phyloP scores from a whole-genome alignment of 2,888 invertebrate species.

The Epistrophe grossulariae region DNA sequence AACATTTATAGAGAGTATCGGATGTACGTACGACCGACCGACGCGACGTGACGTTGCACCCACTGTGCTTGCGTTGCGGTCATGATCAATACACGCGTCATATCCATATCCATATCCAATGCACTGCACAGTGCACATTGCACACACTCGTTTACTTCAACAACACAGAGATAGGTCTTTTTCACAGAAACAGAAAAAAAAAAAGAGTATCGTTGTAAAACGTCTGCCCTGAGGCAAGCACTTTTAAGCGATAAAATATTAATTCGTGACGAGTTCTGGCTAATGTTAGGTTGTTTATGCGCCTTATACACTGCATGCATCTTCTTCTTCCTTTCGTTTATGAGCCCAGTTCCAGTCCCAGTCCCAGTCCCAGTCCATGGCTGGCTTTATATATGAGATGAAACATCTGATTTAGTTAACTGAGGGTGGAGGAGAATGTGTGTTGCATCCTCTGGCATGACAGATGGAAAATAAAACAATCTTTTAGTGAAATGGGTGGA shows the following conservation, averaged over 20 bases:
- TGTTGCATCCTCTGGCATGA: constrained; percentile 51
- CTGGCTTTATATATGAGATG: constrained; percentile 56
- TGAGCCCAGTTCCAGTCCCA: neutral
- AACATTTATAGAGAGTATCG: constrained; percentile 71
- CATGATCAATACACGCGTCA: constrained; percentile 73
- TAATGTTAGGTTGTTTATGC: constrained; percentile 70
- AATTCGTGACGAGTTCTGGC: constrained; percentile 76
- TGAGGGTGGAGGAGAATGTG: constrained; percentile 30
- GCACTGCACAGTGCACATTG: neutral
- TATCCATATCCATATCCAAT: constrained; percentile 21
- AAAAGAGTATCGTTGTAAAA: constrained; percentile 64
- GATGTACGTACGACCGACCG: constrained; percentile 56
- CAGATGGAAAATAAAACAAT: constrained; percentile 63
- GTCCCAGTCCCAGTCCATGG: constrained; percentile 3
- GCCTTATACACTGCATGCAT: constrained; percentile 29
- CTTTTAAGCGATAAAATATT: constrained; percentile 76
- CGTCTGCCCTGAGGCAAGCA: constrained; percentile 64
- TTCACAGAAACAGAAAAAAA: neutral
- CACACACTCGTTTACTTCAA: neutral
- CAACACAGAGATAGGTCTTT: constrained; percentile 3
- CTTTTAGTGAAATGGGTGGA: constrained; percentile 64
- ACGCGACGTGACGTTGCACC: constrained; percentile 59
- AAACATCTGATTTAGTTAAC: constrained; percentile 63
- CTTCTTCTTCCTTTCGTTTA: constrained; percentile 44
- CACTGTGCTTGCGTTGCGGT: constrained; percentile 64